Conservation (phyloP, 2,113 vertebrate species). For the Corvus moneduloides region DNA sequence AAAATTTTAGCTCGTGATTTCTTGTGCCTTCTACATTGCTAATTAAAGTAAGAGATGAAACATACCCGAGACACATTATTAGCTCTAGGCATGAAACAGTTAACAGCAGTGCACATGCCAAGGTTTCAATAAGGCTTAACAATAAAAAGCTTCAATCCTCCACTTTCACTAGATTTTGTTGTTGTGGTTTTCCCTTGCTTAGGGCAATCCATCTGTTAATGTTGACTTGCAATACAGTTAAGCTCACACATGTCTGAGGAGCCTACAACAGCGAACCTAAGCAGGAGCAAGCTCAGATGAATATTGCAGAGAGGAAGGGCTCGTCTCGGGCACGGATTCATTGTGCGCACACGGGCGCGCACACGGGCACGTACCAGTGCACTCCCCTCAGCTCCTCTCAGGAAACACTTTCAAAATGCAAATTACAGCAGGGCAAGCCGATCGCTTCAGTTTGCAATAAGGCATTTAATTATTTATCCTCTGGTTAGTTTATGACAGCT, state of each 20-base stretch:
- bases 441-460: neutral
- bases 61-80: neutral
- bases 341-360: neutral
- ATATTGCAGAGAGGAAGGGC: neutral
- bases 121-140: constrained; percentile 72
- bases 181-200: constrained; percentile 72
- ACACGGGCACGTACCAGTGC: neutral
- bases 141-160: constrained; percentile 70
- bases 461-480: constrained; percentile 17
- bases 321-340: neutral
- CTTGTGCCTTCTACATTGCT: neutral
- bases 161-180: constrained; percentile 62
- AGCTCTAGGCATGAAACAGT: constrained; percentile 59
- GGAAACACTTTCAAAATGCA: neutral
- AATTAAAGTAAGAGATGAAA: neutral
- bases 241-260: neutral
- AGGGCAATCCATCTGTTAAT: constrained; percentile 79
- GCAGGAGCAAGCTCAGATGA: neutral
- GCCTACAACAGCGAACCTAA: neutral
- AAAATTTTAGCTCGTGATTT: neutral
- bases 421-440: neutral
- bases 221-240: constrained; percentile 36
- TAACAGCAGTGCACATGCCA: constrained; percentile 65
- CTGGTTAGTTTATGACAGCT: neutral
- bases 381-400: neutral